A percentile compares a stretch with the other conserved stretches of the same genome.
These are phyloP conservation scores for Lathronympha strigana DNA, from an alignment of 2,888 invertebrate species.

Conservation along the genomic window DNA sequence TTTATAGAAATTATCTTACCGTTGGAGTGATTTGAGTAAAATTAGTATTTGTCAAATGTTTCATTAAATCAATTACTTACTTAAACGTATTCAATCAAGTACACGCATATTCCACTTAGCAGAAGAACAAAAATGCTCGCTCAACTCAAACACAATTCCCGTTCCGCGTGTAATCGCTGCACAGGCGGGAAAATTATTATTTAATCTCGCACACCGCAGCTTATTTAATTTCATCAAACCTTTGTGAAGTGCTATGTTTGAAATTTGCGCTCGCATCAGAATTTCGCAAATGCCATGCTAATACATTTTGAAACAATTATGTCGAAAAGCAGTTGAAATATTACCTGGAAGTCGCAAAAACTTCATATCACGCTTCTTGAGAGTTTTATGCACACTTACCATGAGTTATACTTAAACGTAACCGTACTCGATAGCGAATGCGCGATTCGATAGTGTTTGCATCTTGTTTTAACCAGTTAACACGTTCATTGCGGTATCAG, in stretches of 20 bases:
- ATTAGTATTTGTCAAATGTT: not conserved
- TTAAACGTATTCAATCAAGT: too few relatives aligned
- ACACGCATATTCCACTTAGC: not conserved
- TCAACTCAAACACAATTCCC: slow-evolving; percentile 21
- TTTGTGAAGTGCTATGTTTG: slow-evolving; percentile 33
- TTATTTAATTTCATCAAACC: slow-evolving; percentile 37
- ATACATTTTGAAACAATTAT: slow-evolving; percentile 26
- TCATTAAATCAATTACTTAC: not conserved
- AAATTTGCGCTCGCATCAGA: slow-evolving; percentile 17
- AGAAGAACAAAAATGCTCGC: not conserved
- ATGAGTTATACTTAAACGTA: too few relatives aligned
- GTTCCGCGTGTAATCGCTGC: slow-evolving; percentile 27
- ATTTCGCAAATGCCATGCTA: slow-evolving; percentile 13
- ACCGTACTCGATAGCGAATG: too few relatives aligned
- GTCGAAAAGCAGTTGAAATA: not conserved
- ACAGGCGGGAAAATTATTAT: slow-evolving; percentile 33
- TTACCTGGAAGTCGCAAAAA: too few relatives aligned
- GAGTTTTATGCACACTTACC: too few relatives aligned
- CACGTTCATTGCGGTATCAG: too few relatives aligned
- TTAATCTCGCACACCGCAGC: slow-evolving; percentile 30
- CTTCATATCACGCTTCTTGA: too few relatives aligned
- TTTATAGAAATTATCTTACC: too few relatives aligned
- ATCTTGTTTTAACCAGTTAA: too few relatives aligned
- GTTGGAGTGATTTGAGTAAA: too few relatives aligned
- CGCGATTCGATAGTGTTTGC: too few relatives aligned